Evolutionary conservation across 2,888 invertebrate genomes (phyloP), one percentile per base, ranked within the genome.

Genomic region (Strigamia transsilvanica): DNA sequence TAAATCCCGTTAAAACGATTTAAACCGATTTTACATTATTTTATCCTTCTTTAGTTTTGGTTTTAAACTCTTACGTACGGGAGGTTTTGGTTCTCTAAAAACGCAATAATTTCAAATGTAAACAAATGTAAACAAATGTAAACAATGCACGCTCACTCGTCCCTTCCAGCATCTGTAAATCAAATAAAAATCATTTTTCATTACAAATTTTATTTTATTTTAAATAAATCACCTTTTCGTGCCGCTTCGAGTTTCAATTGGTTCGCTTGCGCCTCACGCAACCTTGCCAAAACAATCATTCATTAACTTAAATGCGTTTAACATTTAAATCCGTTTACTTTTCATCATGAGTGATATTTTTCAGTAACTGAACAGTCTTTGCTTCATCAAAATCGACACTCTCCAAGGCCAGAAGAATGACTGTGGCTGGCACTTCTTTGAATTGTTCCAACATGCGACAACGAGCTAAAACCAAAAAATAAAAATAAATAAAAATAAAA

Each of bases 341-440:
- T 41, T 82, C 82, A 27, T 82, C 82, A 3, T 82, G 82, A 13
- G 82, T 82, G 18, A 82, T 82, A 46, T 82, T 82, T 73, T 91
- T 90, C 81, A 97, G 89, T 84, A 97, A 94, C 87, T 94, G 93
- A 84, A 91, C 92, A 0, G 96, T 94, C 82, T 93, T 91, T 82
- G 93, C 92, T 87, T 95, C 94, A 84, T 95, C 93, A 88, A 93
- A 97, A 86, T 94, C 93, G 0, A 95, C 95, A 86, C 95, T 95
- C 86, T 97, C 96, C 84, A 97, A 89, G 0, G 97, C 97, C 87
- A 97, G 93, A 1, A 92, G 89, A 80, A 97, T 92, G 13, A 97
- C 93, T 83, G 94, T 91, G 85, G 94, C 94, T 0, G 94, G 93
- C 41, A 95, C 91, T 79, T 91, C 91, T 81, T 91, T 91, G 87